phyloP scores from a whole-genome alignment of 1,140 invertebrate species.

The Bathynomus jamesi region DNA sequence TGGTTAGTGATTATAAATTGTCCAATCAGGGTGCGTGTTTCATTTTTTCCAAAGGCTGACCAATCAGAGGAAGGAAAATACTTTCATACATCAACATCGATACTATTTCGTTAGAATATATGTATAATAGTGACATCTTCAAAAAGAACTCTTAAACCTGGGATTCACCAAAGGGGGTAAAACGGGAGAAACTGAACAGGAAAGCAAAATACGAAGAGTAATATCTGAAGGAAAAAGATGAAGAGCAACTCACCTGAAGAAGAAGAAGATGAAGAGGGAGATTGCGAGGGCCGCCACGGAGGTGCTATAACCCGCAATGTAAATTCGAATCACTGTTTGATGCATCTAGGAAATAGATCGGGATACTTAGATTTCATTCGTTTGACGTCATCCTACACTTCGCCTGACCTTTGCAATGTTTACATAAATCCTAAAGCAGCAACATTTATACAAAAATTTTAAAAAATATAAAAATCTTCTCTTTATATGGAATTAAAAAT shows the following conservation, averaged over 20 bases:
- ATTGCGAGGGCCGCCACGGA: conserved; percentile 73
- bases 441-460: background rate
- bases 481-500: background rate
- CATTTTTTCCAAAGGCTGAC: too few relatives aligned
- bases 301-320: conserved; percentile 74
- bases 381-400: background rate
- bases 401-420: background rate
- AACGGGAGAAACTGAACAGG: too few relatives aligned
- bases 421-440: background rate
- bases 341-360: conserved; percentile 55
- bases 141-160: too few relatives aligned
- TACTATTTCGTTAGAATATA: too few relatives aligned
- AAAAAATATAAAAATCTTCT: background rate
- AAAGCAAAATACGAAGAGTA: too few relatives aligned
- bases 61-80: too few relatives aligned
- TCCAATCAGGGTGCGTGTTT: too few relatives aligned
- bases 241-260: conserved; percentile 87
- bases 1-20: too few relatives aligned
- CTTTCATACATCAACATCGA: too few relatives aligned
- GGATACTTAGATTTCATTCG: background rate
- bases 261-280: conserved; percentile 71
- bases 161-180: too few relatives aligned
- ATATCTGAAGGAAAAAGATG: too few relatives aligned
- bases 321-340: conserved; percentile 63
- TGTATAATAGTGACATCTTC: too few relatives aligned